Conservation (phyloP, 2,113 vertebrate species). For the Poecilia latipinna region DNA sequence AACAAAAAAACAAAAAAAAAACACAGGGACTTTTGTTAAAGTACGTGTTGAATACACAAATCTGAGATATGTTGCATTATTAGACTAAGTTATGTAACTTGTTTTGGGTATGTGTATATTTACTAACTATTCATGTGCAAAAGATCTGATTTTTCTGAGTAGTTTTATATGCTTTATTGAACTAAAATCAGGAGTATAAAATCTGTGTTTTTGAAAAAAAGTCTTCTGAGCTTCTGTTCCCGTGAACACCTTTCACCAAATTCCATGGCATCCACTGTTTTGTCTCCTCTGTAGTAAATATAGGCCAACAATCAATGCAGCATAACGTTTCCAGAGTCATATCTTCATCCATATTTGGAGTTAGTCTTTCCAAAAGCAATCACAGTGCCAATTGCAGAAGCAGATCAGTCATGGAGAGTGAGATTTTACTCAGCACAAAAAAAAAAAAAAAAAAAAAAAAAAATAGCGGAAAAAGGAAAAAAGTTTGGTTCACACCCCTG, state of each 20-base stretch:
- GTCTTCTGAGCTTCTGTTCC: background rate
- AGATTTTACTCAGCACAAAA: slow-evolving; percentile 19
- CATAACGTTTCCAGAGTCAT: slow-evolving; percentile 21
- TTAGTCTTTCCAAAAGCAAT: slow-evolving; percentile 35
- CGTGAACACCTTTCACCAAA: background rate
- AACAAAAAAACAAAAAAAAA: background rate
- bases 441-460: slow-evolving; percentile 68
- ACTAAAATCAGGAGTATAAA: background rate
- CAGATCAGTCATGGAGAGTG: slow-evolving; percentile 43
- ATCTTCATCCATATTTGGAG: slow-evolving; percentile 42
- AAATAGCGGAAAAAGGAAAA: too few relatives aligned
- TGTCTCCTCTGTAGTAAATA: slow-evolving; percentile 18
- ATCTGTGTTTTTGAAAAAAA: background rate
- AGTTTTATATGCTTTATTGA: background rate
- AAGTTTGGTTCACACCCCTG: too few relatives aligned
- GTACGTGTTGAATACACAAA: background rate
- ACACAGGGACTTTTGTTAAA: background rate
- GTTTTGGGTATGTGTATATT: background rate
- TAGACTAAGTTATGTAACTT: background rate
- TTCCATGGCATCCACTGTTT: slow-evolving; percentile 1
- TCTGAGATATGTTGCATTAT: background rate
- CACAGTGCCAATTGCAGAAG: slow-evolving; percentile 29
- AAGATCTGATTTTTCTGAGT: background rate
- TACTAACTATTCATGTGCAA: background rate
- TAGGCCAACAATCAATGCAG: slow-evolving; percentile 6